phyloP scores from a whole-genome alignment of 2,113 vertebrate species.

The Ibidorhyncha struthersii region DNA sequence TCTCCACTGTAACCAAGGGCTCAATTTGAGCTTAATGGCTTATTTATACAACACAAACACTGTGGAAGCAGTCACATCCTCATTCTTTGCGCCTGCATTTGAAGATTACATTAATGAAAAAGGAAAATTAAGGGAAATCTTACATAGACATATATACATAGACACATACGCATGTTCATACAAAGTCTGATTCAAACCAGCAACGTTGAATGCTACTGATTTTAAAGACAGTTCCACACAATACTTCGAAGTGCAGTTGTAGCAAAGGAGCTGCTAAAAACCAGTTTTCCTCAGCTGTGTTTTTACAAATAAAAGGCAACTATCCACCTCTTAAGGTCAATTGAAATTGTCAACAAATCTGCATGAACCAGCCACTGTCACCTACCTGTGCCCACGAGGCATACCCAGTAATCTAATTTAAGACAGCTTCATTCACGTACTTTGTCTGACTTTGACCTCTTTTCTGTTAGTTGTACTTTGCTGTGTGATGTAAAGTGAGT shows the following conservation, averaged over 20 bases:
- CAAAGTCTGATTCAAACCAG: background rate
- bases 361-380: background rate
- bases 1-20: background rate
- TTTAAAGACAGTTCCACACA: slow-evolving; percentile 4
- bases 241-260: background rate
- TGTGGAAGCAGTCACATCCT: background rate
- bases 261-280: background rate
- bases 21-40: background rate
- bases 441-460: background rate
- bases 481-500: background rate
- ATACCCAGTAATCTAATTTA: background rate
- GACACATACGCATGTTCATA: background rate
- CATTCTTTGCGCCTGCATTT: background rate
- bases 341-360: background rate
- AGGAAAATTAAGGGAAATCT: background rate
- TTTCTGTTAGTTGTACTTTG: background rate
- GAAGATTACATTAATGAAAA: background rate
- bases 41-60: background rate
- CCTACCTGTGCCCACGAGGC: background rate
- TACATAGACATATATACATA: background rate
- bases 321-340: background rate
- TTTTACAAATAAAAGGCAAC: background rate
- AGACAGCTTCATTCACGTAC: background rate
- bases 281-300: background rate
- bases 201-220: background rate